Percentiles rank a stretch among this genome's conserved stretches.
Evolutionary conservation across 2,113 vertebrate genomes (phyloP).

Genomic region (Saimiri boliviensis): DNA sequence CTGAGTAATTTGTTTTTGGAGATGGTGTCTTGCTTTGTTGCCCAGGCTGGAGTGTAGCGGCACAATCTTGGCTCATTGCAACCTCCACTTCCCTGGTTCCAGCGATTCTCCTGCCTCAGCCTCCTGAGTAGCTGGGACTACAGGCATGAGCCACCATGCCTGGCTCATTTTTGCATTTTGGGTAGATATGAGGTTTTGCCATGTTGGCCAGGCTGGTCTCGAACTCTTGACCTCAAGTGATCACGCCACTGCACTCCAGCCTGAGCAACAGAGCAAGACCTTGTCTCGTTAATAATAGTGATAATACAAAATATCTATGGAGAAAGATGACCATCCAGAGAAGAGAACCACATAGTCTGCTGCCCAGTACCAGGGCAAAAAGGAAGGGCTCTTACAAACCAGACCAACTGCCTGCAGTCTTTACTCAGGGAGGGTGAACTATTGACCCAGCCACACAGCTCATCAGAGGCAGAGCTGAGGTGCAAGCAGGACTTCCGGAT

Average conservation of each 20-base stretch:
- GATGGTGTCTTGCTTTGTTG: no score
- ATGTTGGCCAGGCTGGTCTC: no score
- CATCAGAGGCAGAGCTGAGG: background rate
- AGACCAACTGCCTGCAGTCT: background rate
- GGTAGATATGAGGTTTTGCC: no score
- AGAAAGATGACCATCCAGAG: background rate
- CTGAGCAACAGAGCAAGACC: background rate
- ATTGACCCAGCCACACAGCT: background rate
- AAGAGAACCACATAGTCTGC: background rate
- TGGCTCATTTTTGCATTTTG: no score
- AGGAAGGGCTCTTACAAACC: background rate
- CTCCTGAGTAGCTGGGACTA: no score
- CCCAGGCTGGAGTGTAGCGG: no score
- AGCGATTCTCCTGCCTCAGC: no score
- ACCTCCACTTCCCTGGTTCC: accelerated
- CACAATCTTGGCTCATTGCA: no score
- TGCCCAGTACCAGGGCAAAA: background rate
- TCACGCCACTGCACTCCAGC: no score
- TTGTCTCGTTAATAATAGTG: background rate
- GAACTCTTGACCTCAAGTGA: no score
- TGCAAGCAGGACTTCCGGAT: background rate
- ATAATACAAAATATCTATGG: background rate
- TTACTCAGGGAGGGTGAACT: background rate
- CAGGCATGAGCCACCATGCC: no score
- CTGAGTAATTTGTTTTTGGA: no score